Evolutionary conservation across 2,888 invertebrate species (phyloP).

Genomic region (Linyphia triangularis): DNA sequence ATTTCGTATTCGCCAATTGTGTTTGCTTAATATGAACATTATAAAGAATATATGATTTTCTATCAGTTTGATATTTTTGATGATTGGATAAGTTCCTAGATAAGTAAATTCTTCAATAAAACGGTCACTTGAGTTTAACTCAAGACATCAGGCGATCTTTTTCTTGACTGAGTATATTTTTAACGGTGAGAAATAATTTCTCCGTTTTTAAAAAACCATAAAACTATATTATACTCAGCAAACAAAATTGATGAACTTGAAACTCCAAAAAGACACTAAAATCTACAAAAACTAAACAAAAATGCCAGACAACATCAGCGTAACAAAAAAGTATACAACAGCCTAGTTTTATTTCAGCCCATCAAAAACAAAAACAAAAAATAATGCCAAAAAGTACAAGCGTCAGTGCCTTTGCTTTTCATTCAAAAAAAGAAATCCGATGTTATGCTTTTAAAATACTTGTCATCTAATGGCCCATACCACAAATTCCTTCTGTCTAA

Average conservation of each 20-base stretch:
- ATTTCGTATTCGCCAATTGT: not conserved
- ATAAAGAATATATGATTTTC: too few relatives aligned
- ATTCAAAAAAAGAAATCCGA: conserved; percentile 45
- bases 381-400: conserved; percentile 58
- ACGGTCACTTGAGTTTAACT: too few relatives aligned
- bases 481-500: conserved; percentile 99
- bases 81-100: too few relatives aligned
- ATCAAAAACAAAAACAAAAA: conserved; percentile 21
- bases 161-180: too few relatives aligned
- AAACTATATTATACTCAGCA: not conserved
- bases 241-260: conserved; percentile 8
- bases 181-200: too few relatives aligned
- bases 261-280: conserved; percentile 9
- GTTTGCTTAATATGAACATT: too few relatives aligned
- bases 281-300: conserved; percentile 48
- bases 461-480: conserved; percentile 82
- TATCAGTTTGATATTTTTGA: too few relatives aligned
- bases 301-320: conserved; percentile 40
- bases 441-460: conserved; percentile 4
- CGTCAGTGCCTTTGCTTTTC: conserved; percentile 55
- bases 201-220: not conserved
- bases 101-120: too few relatives aligned
- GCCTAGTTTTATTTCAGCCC: too few relatives aligned
- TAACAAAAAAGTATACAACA: conserved; percentile 26
- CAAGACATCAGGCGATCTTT: too few relatives aligned